Evolutionary conservation across 92 coral and sea anemone species (phyloP).

Genomic region (Parazoanthus darwini): DNA sequence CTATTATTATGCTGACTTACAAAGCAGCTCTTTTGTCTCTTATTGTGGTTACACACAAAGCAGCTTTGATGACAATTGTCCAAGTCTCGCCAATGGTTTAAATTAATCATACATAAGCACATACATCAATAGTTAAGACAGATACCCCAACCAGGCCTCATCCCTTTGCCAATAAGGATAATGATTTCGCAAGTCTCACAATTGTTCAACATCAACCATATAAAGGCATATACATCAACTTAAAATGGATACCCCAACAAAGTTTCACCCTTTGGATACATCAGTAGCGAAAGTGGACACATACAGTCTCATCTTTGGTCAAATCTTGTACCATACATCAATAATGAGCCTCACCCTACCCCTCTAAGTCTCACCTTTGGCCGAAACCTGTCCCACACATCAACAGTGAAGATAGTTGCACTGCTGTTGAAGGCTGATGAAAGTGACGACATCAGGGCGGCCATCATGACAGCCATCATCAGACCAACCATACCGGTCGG

Average conservation of each 20-base stretch:
- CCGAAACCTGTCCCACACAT: constrained; percentile 45
- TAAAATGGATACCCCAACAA: too few species aligned
- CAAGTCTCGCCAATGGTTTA: not conserved
- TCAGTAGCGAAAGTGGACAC: not conserved
- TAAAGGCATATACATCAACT: too few species aligned
- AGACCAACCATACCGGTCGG: constrained; percentile 26
- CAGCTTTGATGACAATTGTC: not conserved
- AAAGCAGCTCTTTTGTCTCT: too few species aligned
- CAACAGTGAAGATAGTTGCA: constrained; percentile 48
- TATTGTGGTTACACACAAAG: too few species aligned
- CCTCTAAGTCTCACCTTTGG: constrained; percentile 26
- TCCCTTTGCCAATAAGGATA: not conserved
- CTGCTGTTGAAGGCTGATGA: constrained; percentile 47
- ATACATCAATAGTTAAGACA: not conserved
- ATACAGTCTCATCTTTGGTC: constrained; percentile 42
- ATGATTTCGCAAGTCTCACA: too few species aligned
- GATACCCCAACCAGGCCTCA: not conserved
- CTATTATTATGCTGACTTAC: too few species aligned
- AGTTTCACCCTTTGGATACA: too few species aligned
- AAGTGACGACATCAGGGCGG: constrained; percentile 46
- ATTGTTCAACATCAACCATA: too few species aligned
- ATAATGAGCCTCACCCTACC: constrained; percentile 24
- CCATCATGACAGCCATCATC: constrained; percentile 46
- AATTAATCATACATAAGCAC: too few species aligned
- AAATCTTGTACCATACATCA: constrained; percentile 45